Base-by-base conservation (phyloP, 2,113 vertebrate species). In the Uria lomvia region DNA sequence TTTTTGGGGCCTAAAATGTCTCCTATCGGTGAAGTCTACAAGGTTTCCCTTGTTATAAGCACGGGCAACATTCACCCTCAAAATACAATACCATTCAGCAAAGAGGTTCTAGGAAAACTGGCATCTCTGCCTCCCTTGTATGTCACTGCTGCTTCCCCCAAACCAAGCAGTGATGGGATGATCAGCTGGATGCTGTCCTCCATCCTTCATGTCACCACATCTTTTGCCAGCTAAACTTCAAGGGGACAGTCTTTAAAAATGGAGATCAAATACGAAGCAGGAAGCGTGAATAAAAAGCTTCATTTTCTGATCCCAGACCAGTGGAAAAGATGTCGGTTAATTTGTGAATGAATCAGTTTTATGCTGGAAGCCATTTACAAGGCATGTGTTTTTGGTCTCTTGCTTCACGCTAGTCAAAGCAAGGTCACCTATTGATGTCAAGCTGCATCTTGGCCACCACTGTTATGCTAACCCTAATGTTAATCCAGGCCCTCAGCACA, bases 261-360 rank as follows among this genome's bases (percentile, higher is more conserved):
- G 19, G 29, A 72, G n/a, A 92, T 67, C 30, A 75, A 92, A 88
- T 47, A 62, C 87, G 63, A 72, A 68, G 6, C 45, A 71, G 67
- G 73, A 87, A 84, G 23, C 2, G 30, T 29, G 52, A 86, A 90
- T 45, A 53, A 78, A 84, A 38, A 65, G 12, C 55, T 76, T 38
- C 16, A 20, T 62, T 90, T 92, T 72, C 78, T 88, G 86, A 52
- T 63, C 68, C 65, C n/a, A 38, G 27, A 74, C 78, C 73, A 88
- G 55, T 65, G 70, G 83, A 77, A 90, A 91, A 77, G 70, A 53
- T 45, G 47, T 16, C 27, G 81, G n/a, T 49, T 88, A 55, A 72
- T 76, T 96, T 59, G 26, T 85, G 90, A 94, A 73, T 70, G 53
- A 94, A 84, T 71, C 73, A 78, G 79, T 85, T 93, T 53, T 13